Evolutionary conservation across 2,888 invertebrate species (phyloP), one percentile per base, ranked within the genome.

Genomic region (Xanthorhoe designata): DNA sequence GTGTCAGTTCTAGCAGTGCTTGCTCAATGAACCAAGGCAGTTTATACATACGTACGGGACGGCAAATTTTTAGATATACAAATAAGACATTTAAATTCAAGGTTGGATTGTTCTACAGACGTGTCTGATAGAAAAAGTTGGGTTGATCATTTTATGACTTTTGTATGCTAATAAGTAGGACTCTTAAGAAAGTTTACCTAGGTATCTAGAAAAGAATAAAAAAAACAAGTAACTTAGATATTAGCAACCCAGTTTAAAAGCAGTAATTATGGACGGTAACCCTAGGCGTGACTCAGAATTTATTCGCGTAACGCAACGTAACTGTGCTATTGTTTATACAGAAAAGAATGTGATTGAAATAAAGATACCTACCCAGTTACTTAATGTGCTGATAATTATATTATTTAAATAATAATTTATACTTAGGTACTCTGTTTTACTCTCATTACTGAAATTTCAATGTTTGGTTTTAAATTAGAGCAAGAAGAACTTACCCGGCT

Each of bases 31-130:
- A 53, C 63, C 47, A 42, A 67, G 57, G 42, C 65, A 29, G 55
- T 10, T 51, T 62, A 63, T 68, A 38, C 32, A 63, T 68, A 38
- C 32, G 52, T 54, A 63, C 51, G 45, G 32, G 56, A 60, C n/a
- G 42, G 51, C 52, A 64, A 60, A 57, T 54, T 29, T 55, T 54
- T 53, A 29, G 45, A 15, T 18, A 57, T 53, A 60, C 17, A 29
- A 61, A 60, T 64, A 50, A 32, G 15, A 55, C 24, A 63, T 69
- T 67, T 35, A 68, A 57, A 66, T 68, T 70, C 72, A 70, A 66
- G 69, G 71, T 66, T 56, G 47, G 61, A 54, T 62, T 62, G 38
- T 1, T 52, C 45, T 32, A 4, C 38, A 42, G 38, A 47, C 17
- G 47, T 47, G 17, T 47, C 47, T 47, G 17, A 47, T 47, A 17